These are phyloP conservation scores for Rapana venosa DNA, from an alignment of 2,888 invertebrate genomes.

Conservation along the genomic window DNA sequence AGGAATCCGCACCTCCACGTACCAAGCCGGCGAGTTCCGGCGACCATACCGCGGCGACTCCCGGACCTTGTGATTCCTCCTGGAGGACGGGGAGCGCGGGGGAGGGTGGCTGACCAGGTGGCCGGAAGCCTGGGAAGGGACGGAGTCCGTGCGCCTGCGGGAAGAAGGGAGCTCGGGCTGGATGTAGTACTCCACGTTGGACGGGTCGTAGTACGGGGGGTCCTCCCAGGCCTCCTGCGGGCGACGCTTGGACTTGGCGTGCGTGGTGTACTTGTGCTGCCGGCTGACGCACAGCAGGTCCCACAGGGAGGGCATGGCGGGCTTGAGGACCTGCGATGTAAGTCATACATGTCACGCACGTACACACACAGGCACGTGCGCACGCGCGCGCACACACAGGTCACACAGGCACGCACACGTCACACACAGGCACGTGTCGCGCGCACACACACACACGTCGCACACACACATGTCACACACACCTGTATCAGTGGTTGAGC, in stretches of 20 bases:
- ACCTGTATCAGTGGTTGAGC: neutral
- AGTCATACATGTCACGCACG: neutral
- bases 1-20: neutral
- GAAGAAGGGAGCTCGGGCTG: neutral
- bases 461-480: neutral
- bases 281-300: slow-evolving; percentile 34
- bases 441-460: neutral
- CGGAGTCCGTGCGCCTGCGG: neutral
- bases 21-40: neutral
- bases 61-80: neutral
- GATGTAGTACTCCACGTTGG: slow-evolving; percentile 14
- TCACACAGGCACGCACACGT: neutral
- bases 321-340: too few species aligned
- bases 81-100: neutral
- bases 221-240: neutral
- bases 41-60: neutral
- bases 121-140: neutral
- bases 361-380: neutral
- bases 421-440: neutral
- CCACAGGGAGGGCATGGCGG: slow-evolving; percentile 28
- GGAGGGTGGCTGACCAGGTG: neutral
- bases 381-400: neutral
- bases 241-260: neutral
- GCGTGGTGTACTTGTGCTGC: slow-evolving; percentile 28
- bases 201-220: neutral